A percentile compares a stretch with the other conserved stretches of the same genome.
Conservation (phyloP, 2,888 invertebrate genomes). For the Dryomyza anilis region DNA sequence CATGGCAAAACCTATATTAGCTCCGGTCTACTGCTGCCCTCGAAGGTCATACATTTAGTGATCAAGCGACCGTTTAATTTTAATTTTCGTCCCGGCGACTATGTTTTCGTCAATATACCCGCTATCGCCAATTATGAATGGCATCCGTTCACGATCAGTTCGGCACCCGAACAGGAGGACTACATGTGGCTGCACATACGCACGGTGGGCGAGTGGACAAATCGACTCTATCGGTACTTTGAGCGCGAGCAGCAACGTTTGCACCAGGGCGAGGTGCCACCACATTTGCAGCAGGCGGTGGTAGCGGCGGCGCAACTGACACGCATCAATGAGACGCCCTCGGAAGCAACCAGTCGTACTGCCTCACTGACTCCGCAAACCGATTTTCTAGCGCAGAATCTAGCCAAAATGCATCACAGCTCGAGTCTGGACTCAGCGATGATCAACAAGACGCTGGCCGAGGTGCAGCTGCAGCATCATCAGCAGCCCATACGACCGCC, state of each 20-base stretch:
- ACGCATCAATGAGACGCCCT: constrained; percentile 40
- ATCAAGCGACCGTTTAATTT: constrained; percentile 86
- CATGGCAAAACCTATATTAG: constrained; percentile 88
- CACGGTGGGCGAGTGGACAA: constrained; percentile 94
- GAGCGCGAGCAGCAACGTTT: constrained; percentile 79
- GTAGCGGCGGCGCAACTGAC: constrained; percentile 49
- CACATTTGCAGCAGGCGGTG: constrained; percentile 53
- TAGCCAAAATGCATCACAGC: constrained; percentile 46
- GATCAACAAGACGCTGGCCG: constrained; percentile 25
- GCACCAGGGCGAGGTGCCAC: constrained; percentile 68
- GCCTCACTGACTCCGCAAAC: constrained; percentile 56
- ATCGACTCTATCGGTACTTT: constrained; percentile 82
- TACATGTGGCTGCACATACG: constrained; percentile 93
- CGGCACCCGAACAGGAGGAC: constrained; percentile 92
- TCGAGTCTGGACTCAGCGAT: constrained; percentile 40
- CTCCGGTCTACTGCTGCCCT: constrained; percentile 84
- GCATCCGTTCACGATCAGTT: constrained; percentile 97
- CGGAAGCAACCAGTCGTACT: constrained; percentile 9
- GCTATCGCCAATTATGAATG: constrained; percentile 91
- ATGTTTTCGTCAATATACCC: constrained; percentile 91
- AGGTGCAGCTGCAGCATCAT: constrained; percentile 26
- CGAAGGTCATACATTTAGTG: constrained; percentile 88
- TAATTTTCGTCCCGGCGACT: constrained; percentile 90
- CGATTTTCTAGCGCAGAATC: constrained; percentile 54
- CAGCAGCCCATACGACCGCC: constrained; percentile 48